A percentile compares a stretch with the other conserved stretches of the same genome.
phyloP scores from a whole-genome alignment of 2,888 invertebrate species.

The Cephus spinipes region DNA sequence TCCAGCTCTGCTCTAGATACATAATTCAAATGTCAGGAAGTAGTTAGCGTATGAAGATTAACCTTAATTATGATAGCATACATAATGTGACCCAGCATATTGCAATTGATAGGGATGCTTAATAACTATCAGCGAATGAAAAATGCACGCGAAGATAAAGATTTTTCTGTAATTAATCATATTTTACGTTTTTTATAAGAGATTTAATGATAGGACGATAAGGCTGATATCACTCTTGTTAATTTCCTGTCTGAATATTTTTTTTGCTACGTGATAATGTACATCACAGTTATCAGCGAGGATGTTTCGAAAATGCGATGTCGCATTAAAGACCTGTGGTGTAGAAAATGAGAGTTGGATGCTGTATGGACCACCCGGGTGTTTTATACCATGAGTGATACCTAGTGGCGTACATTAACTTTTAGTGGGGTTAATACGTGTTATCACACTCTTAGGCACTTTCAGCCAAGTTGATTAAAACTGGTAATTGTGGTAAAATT shows the following conservation, averaged over 20 bases:
- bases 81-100: neutral
- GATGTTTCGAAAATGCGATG: conserved; percentile 38
- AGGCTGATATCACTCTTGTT: conserved; percentile 33
- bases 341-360: conserved; percentile 1
- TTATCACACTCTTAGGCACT: neutral
- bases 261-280: conserved; percentile 28
- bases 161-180: neutral
- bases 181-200: neutral
- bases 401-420: conserved; percentile 1
- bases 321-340: conserved; percentile 6
- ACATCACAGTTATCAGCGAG: conserved; percentile 16
- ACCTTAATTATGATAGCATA: neutral
- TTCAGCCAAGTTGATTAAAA: neutral
- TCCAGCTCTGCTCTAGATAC: neutral
- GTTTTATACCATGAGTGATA: conserved; percentile 31
- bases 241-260: conserved; percentile 43
- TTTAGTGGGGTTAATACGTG: neutral
- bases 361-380: conserved; percentile 17
- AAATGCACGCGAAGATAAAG: neutral
- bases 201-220: neutral
- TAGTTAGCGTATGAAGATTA: neutral
- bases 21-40: neutral
- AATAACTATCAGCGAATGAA: neutral
- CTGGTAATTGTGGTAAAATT: neutral
- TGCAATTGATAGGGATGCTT: neutral